phyloP scores from a whole-genome alignment of 35 echinoderm and acorn worm genomes.

The Chiridota heheva region DNA sequence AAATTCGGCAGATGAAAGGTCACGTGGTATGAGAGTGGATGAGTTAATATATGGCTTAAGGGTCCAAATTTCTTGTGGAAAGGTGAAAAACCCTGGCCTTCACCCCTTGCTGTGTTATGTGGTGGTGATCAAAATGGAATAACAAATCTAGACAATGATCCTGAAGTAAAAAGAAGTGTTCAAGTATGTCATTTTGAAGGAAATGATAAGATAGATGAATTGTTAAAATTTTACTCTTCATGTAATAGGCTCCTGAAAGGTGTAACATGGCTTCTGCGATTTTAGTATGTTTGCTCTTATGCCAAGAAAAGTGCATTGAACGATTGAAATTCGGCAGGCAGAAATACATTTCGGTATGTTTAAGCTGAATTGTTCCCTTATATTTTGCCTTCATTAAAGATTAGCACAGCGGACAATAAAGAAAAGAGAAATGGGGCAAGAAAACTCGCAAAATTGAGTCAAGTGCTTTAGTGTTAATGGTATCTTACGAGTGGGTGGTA shows the following conservation, averaged over 20 bases:
- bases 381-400: not conserved
- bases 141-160: too few species aligned
- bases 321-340: not conserved
- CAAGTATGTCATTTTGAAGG: too few species aligned
- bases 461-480: too few species aligned
- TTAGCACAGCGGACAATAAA: not conserved
- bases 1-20: constrained; percentile 71
- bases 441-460: constrained; percentile 2
- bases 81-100: too few species aligned
- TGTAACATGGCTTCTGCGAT: constrained; percentile 27
- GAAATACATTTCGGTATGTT: not conserved
- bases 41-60: constrained; percentile 36
- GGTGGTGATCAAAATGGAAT: too few species aligned
- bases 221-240: constrained; percentile 17
- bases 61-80: constrained; percentile 56
- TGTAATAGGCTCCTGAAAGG: constrained; percentile 15
- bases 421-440: not conserved
- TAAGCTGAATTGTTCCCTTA: constrained; percentile 5
- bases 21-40: constrained; percentile 34
- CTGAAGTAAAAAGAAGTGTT: too few species aligned
- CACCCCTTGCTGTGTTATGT: too few species aligned
- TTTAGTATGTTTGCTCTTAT: not conserved
- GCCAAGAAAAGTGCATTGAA: not conserved
- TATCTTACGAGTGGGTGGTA: constrained; percentile 31
- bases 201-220: too few species aligned